Base-by-base conservation (phyloP, 2,113 vertebrate species). In the Bungarus multicinctus region DNA sequence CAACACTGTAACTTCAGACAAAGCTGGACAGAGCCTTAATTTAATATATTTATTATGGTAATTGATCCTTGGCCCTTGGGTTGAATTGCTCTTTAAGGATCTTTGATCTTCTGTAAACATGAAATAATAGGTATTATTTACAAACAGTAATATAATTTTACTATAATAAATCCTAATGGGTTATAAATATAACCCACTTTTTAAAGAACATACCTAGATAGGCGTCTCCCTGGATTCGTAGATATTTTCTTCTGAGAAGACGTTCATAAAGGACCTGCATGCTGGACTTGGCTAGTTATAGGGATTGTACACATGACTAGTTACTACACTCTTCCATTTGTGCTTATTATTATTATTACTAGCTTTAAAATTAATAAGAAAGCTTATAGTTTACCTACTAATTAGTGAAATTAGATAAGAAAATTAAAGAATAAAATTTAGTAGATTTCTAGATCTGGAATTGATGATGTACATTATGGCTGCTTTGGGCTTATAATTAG, bases 251-350 rank as follows among this genome's bases (percentile, higher is more conserved):
- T 99, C 99, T 99, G 98, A 99, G 99, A 97, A 99, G 99, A 97
- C 99, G 97, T 96, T 99, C 99, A 99, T 99, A 99, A 98, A 99
- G 99, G 98, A 99, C 99, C 98, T 99, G 99, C 99, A 98, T 99
- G 99, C 98, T 99, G 98, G 99, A 97, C 98, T 99, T 98, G 98
- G 99, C 99, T 99, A 99, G 99, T 99, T 98, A 97, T 93, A 98
- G 98, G 98, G 98, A 99, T 99, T 99, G 98, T 97, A 99, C 98
- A 99, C 97, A 99, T 96, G 97, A 98, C 98, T 98, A 97, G 97
- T 99, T 99, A 98, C 97, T 97, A 98, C 97, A 98, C 98, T 98
- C 98, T 97, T 95, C 87, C 90, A 96, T 93, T 94, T 96, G 96
- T 94, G 96, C 97, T 96, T 97, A 96, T 96, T 97, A 98, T 96